A percentile compares a stretch with the other conserved stretches of the same genome.
phyloP scores from a whole-genome alignment of 2,888 invertebrate species.

The Aradus depressus region DNA sequence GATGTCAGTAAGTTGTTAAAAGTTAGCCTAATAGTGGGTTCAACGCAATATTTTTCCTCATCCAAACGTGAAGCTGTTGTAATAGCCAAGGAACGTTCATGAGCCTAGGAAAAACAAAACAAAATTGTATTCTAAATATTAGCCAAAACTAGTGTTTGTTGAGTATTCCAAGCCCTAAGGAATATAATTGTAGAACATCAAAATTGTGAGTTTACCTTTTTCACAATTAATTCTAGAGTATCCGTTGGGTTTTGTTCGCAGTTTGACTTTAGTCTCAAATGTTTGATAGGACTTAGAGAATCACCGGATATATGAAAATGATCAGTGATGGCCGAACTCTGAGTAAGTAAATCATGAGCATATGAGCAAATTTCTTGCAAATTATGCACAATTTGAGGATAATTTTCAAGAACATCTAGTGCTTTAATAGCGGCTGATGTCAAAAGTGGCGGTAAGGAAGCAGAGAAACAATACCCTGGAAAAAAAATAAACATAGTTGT shows the following conservation, averaged over 20 bases:
- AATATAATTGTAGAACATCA: too few species aligned
- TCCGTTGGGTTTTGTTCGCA: constrained; percentile 34
- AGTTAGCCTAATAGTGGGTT: constrained; percentile 61
- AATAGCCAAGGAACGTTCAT: constrained; percentile 55
- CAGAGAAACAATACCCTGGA: constrained; percentile 88
- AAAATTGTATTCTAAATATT: constrained; percentile 8
- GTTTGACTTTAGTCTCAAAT: constrained; percentile 52
- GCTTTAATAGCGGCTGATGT: constrained; percentile 77
- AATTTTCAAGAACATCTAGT: constrained; percentile 58
- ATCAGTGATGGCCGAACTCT: constrained; percentile 34
- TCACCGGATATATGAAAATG: constrained; percentile 47
- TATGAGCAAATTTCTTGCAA: constrained; percentile 47
- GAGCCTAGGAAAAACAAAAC: constrained; percentile 40
- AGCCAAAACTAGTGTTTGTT: constrained; percentile 2
- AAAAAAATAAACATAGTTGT: constrained; percentile 4
- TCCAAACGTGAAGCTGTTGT: constrained; percentile 58
- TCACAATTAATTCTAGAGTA: constrained; percentile 5
- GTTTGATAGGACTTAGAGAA: constrained; percentile 60
- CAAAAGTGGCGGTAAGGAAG: constrained; percentile 85
- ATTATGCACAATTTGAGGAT: constrained; percentile 50
- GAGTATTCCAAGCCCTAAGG: too few species aligned
- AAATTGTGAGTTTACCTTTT: constrained; percentile 34
- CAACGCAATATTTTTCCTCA: constrained; percentile 52
- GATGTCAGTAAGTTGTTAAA: constrained; percentile 52
- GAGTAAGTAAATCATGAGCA: constrained; percentile 44